phyloP scores from a whole-genome alignment of 1,140 invertebrate species.

The Drosophila nigrodunni region DNA sequence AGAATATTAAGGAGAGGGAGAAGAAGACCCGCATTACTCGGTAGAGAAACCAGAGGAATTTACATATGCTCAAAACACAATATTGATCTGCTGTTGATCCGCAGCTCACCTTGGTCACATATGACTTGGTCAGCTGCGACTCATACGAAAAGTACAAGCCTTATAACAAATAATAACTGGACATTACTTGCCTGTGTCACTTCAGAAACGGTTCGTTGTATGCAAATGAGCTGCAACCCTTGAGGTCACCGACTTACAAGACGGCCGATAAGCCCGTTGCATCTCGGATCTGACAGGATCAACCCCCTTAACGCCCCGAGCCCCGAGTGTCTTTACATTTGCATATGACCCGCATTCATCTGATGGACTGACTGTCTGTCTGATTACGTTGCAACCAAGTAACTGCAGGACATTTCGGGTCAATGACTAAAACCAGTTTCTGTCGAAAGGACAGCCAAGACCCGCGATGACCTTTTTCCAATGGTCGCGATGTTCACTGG shows the following conservation, averaged over 20 bases:
- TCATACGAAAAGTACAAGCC: background rate
- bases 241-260: slow-evolving; percentile 64
- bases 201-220: slow-evolving; percentile 47
- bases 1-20: background rate
- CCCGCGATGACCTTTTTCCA: slow-evolving; percentile 55
- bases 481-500: slow-evolving; percentile 4
- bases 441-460: slow-evolving; percentile 45
- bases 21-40: slow-evolving; percentile 58
- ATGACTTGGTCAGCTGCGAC: slow-evolving; percentile 54
- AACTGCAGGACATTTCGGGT: slow-evolving; percentile 75
- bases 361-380: slow-evolving; percentile 46
- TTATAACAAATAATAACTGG: slow-evolving; percentile 51
- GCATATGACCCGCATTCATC: slow-evolving; percentile 67
- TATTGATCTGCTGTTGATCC: slow-evolving; percentile 56
- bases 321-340: slow-evolving; percentile 34
- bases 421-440: slow-evolving; percentile 74
- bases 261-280: slow-evolving; percentile 40
- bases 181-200: slow-evolving; percentile 52
- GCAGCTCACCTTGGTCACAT: slow-evolving; percentile 1
- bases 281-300: slow-evolving; percentile 11
- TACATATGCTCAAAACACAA: slow-evolving; percentile 43
- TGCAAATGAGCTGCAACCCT: slow-evolving; percentile 76
- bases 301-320: slow-evolving; percentile 30
- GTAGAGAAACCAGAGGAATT: slow-evolving; percentile 16
- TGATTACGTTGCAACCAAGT: slow-evolving; percentile 58